These are phyloP conservation scores for Scaptomyza montana DNA, from an alignment of 1,140 invertebrate species.

Conservation along the genomic window DNA sequence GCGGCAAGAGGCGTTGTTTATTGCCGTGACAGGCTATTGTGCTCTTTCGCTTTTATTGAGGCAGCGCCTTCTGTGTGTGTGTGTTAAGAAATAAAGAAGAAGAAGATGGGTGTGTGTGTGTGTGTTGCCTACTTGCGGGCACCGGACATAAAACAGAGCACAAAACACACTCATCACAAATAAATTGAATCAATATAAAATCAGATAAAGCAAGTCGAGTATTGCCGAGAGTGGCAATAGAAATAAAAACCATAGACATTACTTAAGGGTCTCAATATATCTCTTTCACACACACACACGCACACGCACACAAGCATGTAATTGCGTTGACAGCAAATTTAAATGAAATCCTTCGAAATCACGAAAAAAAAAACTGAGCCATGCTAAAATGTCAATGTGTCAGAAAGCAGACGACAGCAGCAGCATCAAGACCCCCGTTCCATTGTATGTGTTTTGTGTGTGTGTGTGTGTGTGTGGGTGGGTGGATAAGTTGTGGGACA, in stretches of 20 bases:
- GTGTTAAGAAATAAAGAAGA: no score
- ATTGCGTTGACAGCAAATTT: constrained; percentile 82
- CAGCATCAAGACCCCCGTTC: constrained; percentile 35
- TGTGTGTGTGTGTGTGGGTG: constrained; percentile 1
- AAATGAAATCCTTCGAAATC: constrained; percentile 67
- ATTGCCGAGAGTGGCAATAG: constrained; percentile 20
- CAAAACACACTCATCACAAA: constrained; percentile 45
- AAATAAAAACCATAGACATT: constrained; percentile 11
- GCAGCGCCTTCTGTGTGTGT: neutral
- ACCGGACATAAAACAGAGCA: constrained; percentile 44
- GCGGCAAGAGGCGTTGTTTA: constrained; percentile 44
- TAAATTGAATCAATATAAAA: constrained; percentile 67
- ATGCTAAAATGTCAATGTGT: constrained; percentile 70
- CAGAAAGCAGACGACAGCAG: constrained; percentile 67
- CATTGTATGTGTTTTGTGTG: neutral
- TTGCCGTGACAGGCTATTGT: constrained; percentile 30
- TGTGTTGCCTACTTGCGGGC: constrained; percentile 18
- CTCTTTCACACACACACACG: neutral
- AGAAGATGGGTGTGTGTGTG: constrained; percentile 23
- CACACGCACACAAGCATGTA: constrained; percentile 56
- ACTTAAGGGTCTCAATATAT: constrained; percentile 12
- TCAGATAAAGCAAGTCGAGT: constrained; percentile 42
- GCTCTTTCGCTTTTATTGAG: constrained; percentile 39
- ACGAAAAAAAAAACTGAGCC: constrained; percentile 23
- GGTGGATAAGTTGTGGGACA: neutral